Percentiles rank a stretch among this genome's conserved stretches.
Evolutionary conservation across 1,140 invertebrate genomes (phyloP).

Genomic region (Atopsyche davidsoni): DNA sequence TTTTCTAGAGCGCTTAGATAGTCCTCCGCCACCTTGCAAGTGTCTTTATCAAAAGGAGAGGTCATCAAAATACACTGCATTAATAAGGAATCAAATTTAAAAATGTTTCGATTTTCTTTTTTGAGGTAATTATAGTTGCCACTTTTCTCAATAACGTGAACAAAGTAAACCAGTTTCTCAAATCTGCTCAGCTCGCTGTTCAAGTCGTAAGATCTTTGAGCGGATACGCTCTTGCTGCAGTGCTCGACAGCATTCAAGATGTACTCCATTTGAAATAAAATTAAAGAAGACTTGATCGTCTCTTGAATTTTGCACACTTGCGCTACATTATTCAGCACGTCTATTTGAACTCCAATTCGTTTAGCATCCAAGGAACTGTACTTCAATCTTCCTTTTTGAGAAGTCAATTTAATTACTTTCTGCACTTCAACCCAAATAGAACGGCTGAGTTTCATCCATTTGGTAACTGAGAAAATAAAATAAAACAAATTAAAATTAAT

Average conservation of each 20-base stretch:
- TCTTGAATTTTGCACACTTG: conserved; percentile 31
- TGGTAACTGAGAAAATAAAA: too few species aligned
- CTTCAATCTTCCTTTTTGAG: too few species aligned
- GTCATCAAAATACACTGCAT: neutral
- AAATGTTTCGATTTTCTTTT: neutral
- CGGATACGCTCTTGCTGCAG: conserved; percentile 35
- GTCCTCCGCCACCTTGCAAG: neutral
- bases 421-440: too few species aligned
- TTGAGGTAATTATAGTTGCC: too few species aligned
- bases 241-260: conserved; percentile 31
- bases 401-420: too few species aligned
- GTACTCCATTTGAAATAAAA: conserved; percentile 25
- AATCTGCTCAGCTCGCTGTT: conserved; percentile 35
- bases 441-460: too few species aligned
- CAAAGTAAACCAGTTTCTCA: conserved; percentile 20
- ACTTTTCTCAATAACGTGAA: too few species aligned
- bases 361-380: too few species aligned
- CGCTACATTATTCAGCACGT: conserved; percentile 34
- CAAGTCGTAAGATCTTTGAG: conserved; percentile 37
- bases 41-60: neutral
- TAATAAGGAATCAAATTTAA: neutral
- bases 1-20: neutral
- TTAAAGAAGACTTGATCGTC: conserved; percentile 7
- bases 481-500: too few species aligned
- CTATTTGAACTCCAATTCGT: too few species aligned